phyloP scores from a whole-genome alignment of 2,797 vertebrate species.

The Enteromius afrohamiltoni region DNA sequence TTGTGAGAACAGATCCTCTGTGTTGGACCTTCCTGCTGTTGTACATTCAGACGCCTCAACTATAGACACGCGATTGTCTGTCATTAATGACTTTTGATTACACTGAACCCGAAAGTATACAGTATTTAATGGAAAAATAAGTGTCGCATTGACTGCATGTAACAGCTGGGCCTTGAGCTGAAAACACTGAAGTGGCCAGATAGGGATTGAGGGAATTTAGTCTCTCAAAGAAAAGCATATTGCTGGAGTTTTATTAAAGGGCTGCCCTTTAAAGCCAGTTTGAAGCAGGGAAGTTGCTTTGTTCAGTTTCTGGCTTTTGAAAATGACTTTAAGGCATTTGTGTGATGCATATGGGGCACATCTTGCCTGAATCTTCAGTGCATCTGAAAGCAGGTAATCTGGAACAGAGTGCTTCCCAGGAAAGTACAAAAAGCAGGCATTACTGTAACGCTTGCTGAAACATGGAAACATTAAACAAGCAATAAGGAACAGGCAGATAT shows the following conservation, averaged over 20 bases:
- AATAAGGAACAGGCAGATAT: not conserved
- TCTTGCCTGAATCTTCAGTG: not conserved
- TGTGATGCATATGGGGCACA: not conserved
- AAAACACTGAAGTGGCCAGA: not conserved
- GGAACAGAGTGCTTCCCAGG: not conserved
- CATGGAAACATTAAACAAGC: slow-evolving; percentile 14
- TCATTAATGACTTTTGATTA: slow-evolving; percentile 52
- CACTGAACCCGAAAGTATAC: slow-evolving; percentile 33
- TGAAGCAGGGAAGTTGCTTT: slow-evolving; percentile 1
- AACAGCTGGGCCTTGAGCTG: slow-evolving; percentile 37
- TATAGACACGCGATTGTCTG: slow-evolving; percentile 57
- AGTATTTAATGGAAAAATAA: slow-evolving; percentile 40
- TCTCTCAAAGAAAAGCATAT: slow-evolving; percentile 25
- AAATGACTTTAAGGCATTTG: slow-evolving; percentile 3
- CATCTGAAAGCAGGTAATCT: not conserved
- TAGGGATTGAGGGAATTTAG: not conserved
- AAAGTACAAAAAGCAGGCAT: not conserved
- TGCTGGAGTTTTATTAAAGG: slow-evolving; percentile 19
- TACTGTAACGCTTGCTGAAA: not conserved
- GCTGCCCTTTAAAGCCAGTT: slow-evolving; percentile 1
- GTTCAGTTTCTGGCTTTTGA: slow-evolving; percentile 3
- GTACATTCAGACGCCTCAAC: slow-evolving; percentile 46
- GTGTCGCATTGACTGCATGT: slow-evolving; percentile 21
- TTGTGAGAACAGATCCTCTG: slow-evolving; percentile 72
- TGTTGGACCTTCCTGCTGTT: slow-evolving; percentile 62